phyloP scores from a whole-genome alignment of 2,113 vertebrate genomes.

The Eleginops maclovinus region DNA sequence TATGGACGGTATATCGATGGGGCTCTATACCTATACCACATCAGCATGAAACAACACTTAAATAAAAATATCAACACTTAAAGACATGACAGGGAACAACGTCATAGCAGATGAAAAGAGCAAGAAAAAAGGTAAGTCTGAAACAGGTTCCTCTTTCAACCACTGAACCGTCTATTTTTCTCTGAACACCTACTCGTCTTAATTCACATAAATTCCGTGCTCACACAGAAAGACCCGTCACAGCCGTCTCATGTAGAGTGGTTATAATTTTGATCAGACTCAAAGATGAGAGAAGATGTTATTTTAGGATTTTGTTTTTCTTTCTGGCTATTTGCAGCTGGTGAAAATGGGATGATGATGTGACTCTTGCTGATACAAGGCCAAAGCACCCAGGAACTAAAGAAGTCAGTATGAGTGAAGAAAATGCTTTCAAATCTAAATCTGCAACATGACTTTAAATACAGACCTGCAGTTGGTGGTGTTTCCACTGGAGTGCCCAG shows the following conservation, averaged over 20 bases:
- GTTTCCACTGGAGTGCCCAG: conserved; percentile 82
- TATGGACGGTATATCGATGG: conserved; percentile 44
- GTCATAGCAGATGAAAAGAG: not conserved
- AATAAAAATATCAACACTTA: conserved; percentile 3
- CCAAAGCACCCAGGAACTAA: not conserved
- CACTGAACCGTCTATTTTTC: conserved; percentile 26
- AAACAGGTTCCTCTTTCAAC: conserved; percentile 32
- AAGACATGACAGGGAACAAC: not conserved
- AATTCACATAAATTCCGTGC: conserved; percentile 5
- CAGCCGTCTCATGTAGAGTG: not conserved
- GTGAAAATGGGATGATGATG: not conserved
- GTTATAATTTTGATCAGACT: conserved; percentile 19
- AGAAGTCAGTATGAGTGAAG: not conserved
- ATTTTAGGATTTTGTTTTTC: conserved; percentile 18
- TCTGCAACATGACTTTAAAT: not conserved
- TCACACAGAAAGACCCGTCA: not conserved
- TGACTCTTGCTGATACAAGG: conserved; percentile 14
- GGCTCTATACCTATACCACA: conserved; percentile 9
- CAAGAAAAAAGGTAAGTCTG: conserved; percentile 13
- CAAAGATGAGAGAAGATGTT: conserved; percentile 7
- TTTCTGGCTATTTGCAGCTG: not conserved
- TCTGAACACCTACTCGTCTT: conserved; percentile 17
- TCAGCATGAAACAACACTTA: not conserved
- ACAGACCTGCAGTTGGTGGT: conserved; percentile 89
- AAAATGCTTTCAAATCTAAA: conserved; percentile 2